These are phyloP conservation scores for Brenthis hecate DNA, from an alignment of 2,888 invertebrate species.

Conservation along the genomic window DNA sequence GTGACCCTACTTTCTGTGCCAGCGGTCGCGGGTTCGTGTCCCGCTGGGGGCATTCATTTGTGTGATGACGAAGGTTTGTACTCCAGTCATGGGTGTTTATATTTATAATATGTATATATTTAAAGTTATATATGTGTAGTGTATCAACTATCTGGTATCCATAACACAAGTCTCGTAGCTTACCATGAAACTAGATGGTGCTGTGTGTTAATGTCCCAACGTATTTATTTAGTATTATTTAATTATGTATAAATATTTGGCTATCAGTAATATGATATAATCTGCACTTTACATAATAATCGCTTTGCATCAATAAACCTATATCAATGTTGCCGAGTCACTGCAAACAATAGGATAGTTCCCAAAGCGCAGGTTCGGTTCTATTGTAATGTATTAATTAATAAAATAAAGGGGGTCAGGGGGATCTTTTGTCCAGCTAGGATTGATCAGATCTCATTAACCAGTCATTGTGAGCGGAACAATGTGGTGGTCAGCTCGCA, in stretches of 20 bases:
- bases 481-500: constrained; percentile 58
- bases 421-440: constrained; percentile 72
- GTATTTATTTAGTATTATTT: too few species aligned
- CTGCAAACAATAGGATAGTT: constrained; percentile 72
- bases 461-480: constrained; percentile 77
- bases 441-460: constrained; percentile 81
- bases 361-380: constrained; percentile 71
- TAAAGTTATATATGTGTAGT: too few species aligned
- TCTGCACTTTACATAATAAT: constrained; percentile 32
- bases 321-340: constrained; percentile 64
- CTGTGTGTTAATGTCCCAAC: too few species aligned
- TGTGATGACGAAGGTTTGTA: too few species aligned
- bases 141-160: too few species aligned
- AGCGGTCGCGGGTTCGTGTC: too few species aligned
- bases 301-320: constrained; percentile 42
- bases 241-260: neutral
- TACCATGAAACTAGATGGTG: too few species aligned
- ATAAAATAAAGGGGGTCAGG: constrained; percentile 74
- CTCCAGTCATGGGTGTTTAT: too few species aligned
- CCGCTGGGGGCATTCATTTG: too few species aligned
- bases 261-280: constrained; percentile 8
- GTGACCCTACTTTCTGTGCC: too few species aligned
- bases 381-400: constrained; percentile 82
- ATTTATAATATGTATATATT: too few species aligned
- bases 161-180: too few species aligned